Evolutionary conservation across 2,888 invertebrate genomes (phyloP).

Genomic region (Clepsis dumicolana): DNA sequence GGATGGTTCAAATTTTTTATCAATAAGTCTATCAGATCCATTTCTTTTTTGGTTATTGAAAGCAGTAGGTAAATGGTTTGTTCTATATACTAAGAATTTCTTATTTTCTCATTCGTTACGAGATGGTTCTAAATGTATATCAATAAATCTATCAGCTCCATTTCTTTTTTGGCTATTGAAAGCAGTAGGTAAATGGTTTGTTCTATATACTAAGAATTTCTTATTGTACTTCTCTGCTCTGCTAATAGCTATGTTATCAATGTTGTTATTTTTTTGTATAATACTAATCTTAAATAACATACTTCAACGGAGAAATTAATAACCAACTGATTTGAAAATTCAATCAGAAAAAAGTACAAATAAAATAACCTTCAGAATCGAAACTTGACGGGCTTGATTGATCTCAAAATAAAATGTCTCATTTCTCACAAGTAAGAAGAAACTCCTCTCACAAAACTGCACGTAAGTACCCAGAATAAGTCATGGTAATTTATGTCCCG

Average conservation of each 20-base stretch:
- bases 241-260: too few relatives aligned
- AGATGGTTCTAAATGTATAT: slow-evolving; percentile 7
- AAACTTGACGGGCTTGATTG: slow-evolving; percentile 4
- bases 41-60: not conserved
- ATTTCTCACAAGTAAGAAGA: slow-evolving; percentile 10
- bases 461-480: slow-evolving; percentile 6
- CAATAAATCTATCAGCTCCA: not conserved
- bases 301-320: too few relatives aligned
- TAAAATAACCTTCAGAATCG: not conserved
- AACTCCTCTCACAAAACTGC: slow-evolving; percentile 10
- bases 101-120: slow-evolving; percentile 35
- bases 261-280: too few relatives aligned
- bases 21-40: not conserved
- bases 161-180: not conserved
- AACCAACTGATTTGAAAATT: too few relatives aligned
- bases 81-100: too few relatives aligned
- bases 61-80: too few relatives aligned
- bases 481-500: slow-evolving; percentile 27
- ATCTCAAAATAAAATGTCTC: slow-evolving; percentile 8
- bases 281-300: too few relatives aligned
- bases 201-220: too few relatives aligned
- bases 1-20: slow-evolving; percentile 6
- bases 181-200: too few relatives aligned
- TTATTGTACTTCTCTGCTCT: too few relatives aligned
- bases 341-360: not conserved